Evolutionary conservation across 92 coral and sea anemone species (phyloP), one percentile per base, ranked within the genome.

Genomic region (Chrysogorgia sp.): DNA sequence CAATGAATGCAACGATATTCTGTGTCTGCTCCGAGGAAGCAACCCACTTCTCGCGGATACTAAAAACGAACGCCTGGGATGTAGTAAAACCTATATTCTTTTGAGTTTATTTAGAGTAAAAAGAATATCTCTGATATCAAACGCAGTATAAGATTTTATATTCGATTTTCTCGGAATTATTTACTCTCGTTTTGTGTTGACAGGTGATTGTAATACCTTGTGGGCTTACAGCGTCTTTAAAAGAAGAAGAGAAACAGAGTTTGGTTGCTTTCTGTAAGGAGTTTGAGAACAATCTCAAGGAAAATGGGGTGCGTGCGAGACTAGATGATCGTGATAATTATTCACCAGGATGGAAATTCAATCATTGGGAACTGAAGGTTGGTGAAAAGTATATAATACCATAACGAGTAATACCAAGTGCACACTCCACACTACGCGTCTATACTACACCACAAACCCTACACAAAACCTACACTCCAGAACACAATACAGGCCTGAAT

Each of bases 331-430:
- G 94, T 22, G 98, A 89, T 2, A 91, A 94, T 75, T 91, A 94
- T 72, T 94, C 98, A 0, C 98, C 98, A 0, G 98, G 98, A 35
- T 94, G 98, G 97, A 94, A 94, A 63, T 94, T 94, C 75, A 87
- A 94, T 74, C 98, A 94, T 83, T 94, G 98, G 98, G 98, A 94
- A 79, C 86, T 94, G 0, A 94, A 91, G 97, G 98, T 94, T 76
- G 23, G 80, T 15, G n/a, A 15, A 37, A 37, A 37, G 5, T 7
- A 47, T 15, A 15, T 15, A 23, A 29, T 23, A 17, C 59, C 59
- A 52, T 52, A 52, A 17, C 26, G 3, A 17, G 5, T 20, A 23
- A 3, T 23, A 6, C 59, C 50, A 43, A 8, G 17, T 17, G 43
- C 15, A 47, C 23, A 57, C 17, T 14, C 63, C 9, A 29, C 32